A percentile compares a stretch with the other conserved stretches of the same genome.
phyloP scores from a whole-genome alignment of 2,113 vertebrate genomes.

The Dipodomys ordii region DNA sequence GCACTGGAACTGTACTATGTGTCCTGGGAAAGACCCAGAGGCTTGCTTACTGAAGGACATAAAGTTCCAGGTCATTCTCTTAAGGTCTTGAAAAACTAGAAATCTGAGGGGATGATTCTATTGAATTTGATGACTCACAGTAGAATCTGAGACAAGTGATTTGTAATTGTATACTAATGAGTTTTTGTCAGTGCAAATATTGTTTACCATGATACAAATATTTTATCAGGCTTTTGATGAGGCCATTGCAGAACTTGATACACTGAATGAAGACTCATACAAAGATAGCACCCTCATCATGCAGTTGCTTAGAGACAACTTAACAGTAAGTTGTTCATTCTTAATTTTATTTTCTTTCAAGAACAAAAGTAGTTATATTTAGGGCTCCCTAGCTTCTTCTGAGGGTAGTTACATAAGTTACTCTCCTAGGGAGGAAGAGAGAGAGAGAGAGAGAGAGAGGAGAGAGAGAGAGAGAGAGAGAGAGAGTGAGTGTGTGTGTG shows the following conservation, averaged over 20 bases:
- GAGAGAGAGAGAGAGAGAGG: too few species aligned
- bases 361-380: not conserved
- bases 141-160: not conserved
- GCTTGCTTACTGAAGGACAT: not conserved
- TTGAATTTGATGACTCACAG: not conserved
- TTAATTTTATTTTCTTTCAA: not conserved
- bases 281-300: conserved; percentile 99
- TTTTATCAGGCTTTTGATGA: conserved; percentile 95
- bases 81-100: not conserved
- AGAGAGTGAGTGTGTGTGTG: not conserved
- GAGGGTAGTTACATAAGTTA: not conserved
- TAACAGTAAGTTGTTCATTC: conserved; percentile 93
- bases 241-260: conserved; percentile 96
- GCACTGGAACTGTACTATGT: not conserved
- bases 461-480: too few species aligned
- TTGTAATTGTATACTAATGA: not conserved
- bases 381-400: too few species aligned
- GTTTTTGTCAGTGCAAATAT: not conserved
- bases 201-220: not conserved
- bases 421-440: not conserved
- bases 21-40: not conserved
- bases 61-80: not conserved
- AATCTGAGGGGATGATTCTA: not conserved
- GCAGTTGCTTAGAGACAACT: conserved; percentile 99
- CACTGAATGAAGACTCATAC: conserved; percentile 98